A percentile compares a stretch with the other conserved stretches of the same genome.
phyloP scores from a whole-genome alignment of 2,113 vertebrate genomes.

The Steatornis caripensis region DNA sequence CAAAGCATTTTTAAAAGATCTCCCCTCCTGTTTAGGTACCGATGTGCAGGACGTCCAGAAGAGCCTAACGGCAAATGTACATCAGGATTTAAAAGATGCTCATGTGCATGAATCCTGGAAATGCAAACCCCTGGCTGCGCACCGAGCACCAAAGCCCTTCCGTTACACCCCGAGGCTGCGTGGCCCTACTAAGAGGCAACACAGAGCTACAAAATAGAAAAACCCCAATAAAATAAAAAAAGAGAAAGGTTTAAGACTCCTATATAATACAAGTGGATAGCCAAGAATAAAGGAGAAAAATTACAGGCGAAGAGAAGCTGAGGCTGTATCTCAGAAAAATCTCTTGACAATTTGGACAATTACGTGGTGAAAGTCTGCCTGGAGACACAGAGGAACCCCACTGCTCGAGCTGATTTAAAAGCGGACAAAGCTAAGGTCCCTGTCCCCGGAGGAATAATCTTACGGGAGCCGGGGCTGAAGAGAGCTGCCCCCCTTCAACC shows the following conservation, averaged over 20 bases:
- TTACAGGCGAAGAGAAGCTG: neutral
- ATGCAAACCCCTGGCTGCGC: neutral
- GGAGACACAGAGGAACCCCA: neutral
- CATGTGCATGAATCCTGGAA: neutral
- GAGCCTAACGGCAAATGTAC: neutral
- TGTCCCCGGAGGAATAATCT: neutral
- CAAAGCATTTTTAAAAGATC: neutral
- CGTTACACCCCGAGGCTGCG: neutral
- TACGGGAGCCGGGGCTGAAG: neutral
- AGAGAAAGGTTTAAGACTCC: neutral
- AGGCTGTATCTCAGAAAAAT: neutral
- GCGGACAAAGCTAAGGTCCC: neutral
- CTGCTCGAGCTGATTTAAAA: neutral
- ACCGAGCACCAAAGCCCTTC: neutral
- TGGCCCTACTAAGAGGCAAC: neutral
- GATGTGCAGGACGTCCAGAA: neutral
- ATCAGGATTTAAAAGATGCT: neutral
- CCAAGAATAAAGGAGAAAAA: neutral
- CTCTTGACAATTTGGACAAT: neutral
- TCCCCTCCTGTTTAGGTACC: neutral
- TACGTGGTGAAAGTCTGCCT: neutral
- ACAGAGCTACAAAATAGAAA: neutral
- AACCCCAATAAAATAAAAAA: neutral
- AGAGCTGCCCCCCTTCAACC: neutral
- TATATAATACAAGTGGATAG: neutral